Evolutionary conservation across 2,113 vertebrate species (phyloP), one percentile per base, ranked within the genome.

Genomic region (Cochlearius cochlearius): DNA sequence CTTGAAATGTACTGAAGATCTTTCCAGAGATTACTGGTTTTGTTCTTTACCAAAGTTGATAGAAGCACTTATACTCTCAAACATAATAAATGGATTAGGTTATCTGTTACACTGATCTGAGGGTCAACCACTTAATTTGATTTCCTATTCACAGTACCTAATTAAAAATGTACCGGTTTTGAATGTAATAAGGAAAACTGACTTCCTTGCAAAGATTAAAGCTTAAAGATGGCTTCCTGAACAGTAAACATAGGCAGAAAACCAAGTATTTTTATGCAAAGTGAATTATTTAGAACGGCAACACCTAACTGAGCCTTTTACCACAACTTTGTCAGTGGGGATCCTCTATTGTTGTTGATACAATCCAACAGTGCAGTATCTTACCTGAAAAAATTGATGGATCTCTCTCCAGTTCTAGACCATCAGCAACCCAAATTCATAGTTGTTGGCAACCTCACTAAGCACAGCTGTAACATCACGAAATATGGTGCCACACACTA

Each of bases 61-160:
- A 85, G 55, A 82, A 92, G 47, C 47, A 49, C 3, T 60, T 45
- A 92, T 80, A 95, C 71, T 87, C 58, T 82, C 66, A 80, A 93
- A 86, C 47, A 73, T 68, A 92, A 92, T 89, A 93, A 89, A 98
- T 62, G 68, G 79, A 72, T 83, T 86, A 92, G 60, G 50, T 94
- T 96, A 97, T 96, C 92, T 67, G 76, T 67, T 91, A 66, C 67
- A 41, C 7, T 92, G 92, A 96, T 97, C 82, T 87, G 86, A 95
- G 78, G 91, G 96, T 95, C 92, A 97, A 91, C 63, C 92, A 49
- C 82, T 92, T 90, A 59, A 74, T 94, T 95, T 94, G 91, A 92
- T 85, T 66, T 67, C 81, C 63, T 84, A 7, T 92, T 96, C 93
- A 81, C 45, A 86, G n/a, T 15, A 60, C 79, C 95, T 94, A 78